These are phyloP conservation scores for Tyrannus savana DNA, from an alignment of 2,113 vertebrate genomes.

Conservation along the genomic window DNA sequence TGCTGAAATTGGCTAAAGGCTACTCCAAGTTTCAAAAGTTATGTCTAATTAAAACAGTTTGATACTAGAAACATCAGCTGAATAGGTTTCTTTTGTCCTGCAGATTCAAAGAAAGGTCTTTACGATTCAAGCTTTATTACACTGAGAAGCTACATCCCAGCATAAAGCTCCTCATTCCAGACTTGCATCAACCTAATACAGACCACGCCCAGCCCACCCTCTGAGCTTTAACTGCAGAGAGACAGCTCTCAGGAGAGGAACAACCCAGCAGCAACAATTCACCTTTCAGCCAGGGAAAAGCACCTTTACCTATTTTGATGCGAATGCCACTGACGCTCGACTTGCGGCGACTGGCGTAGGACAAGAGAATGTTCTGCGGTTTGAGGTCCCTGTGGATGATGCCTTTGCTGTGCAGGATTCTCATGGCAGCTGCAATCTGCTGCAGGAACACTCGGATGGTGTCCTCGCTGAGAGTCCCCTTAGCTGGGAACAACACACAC, in stretches of 20 bases:
- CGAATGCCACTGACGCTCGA: constrained; percentile 88
- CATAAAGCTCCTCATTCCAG: not conserved
- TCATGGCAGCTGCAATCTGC: constrained; percentile 96
- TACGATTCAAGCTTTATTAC: not conserved
- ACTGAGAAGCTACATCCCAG: not conserved
- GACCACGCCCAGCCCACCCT: not conserved
- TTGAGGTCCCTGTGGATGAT: constrained; percentile 97
- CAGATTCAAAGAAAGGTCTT: not conserved
- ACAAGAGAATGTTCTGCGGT: constrained; percentile 94
- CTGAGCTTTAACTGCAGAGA: not conserved
- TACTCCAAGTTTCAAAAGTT: not conserved
- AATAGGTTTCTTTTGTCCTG: not conserved
- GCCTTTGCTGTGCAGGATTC: constrained; percentile 92
- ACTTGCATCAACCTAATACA: not conserved
- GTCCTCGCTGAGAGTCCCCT: constrained; percentile 94
- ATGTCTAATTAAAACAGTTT: not conserved
- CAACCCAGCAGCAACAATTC: rapidly evolving
- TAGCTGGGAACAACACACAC: constrained; percentile 75
- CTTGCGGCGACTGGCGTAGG: constrained; percentile 85
- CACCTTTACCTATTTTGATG: constrained; percentile 90
- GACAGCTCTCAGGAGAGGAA: not conserved
- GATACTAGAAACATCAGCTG: not conserved
- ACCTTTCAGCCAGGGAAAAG: too few species aligned
- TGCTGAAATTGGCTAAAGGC: not conserved
- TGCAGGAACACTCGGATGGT: constrained; percentile 94